Evolutionary conservation across 2,888 invertebrate genomes (phyloP).

Genomic region (Apamea sordens): DNA sequence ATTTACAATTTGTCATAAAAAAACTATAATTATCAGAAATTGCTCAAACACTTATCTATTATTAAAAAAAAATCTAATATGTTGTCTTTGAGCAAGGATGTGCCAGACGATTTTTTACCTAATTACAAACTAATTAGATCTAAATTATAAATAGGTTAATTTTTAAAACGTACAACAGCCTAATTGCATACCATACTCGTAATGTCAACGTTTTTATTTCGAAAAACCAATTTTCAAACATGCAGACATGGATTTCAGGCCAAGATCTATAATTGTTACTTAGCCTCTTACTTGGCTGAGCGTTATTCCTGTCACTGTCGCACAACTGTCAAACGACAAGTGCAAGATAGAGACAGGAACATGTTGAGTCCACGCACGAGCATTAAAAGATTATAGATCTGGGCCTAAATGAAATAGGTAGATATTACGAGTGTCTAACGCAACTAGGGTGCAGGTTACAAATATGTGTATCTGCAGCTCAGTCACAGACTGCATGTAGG

Average conservation of each 20-base stretch:
- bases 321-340: not conserved
- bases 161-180: conserved; percentile 55
- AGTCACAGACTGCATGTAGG: conserved; percentile 55
- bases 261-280: not conserved
- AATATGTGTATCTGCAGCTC: conserved; percentile 41
- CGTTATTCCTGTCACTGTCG: not conserved
- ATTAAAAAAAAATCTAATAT: conserved; percentile 37
- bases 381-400: not conserved
- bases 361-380: not conserved
- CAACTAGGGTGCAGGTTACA: conserved; percentile 60
- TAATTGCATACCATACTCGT: conserved; percentile 21
- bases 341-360: not conserved
- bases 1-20: conserved; percentile 61
- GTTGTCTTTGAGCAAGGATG: conserved; percentile 63
- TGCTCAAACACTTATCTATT: conserved; percentile 35
- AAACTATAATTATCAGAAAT: conserved; percentile 52
- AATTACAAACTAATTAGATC: conserved; percentile 59
- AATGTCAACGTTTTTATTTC: not conserved
- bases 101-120: conserved; percentile 59
- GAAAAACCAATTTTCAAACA: not conserved
- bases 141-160: conserved; percentile 69
- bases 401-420: not conserved
- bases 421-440: conserved; percentile 15
- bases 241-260: not conserved
- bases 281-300: not conserved